phyloP scores from a whole-genome alignment of 2,113 vertebrate genomes.

The Labeo rohita region DNA sequence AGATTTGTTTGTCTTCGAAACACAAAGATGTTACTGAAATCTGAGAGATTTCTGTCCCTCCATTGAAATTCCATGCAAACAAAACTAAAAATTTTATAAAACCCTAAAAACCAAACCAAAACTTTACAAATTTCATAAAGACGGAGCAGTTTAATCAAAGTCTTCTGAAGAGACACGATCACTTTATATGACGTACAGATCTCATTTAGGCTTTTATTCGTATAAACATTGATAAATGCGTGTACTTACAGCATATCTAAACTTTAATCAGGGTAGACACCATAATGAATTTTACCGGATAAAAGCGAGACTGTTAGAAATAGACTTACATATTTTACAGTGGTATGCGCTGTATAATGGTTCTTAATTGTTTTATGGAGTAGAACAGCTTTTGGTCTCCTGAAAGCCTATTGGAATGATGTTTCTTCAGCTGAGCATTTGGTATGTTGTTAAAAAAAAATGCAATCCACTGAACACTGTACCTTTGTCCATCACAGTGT shows the following conservation, averaged over 20 bases:
- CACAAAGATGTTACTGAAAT: too few relatives aligned
- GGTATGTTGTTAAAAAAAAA: not conserved
- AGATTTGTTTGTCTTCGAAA: too few relatives aligned
- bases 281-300: not conserved
- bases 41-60: too few relatives aligned
- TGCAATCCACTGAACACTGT: not conserved
- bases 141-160: not conserved
- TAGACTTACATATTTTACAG: not conserved
- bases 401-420: too few relatives aligned
- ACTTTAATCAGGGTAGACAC: not conserved
- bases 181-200: not conserved
- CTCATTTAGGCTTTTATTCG: not conserved
- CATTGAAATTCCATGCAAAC: not conserved
- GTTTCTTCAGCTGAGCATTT: not conserved
- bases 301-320: not conserved
- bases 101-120: not conserved
- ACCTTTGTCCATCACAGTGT: not conserved
- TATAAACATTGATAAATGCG: not conserved
- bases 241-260: not conserved
- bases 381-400: not conserved
- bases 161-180: not conserved
- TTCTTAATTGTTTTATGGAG: not conserved
- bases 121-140: not conserved
- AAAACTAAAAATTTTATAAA: not conserved
- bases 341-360: not conserved